These are phyloP conservation scores for Anhinga rufa DNA, from an alignment of 2,113 vertebrate species.

Conservation along the genomic window DNA sequence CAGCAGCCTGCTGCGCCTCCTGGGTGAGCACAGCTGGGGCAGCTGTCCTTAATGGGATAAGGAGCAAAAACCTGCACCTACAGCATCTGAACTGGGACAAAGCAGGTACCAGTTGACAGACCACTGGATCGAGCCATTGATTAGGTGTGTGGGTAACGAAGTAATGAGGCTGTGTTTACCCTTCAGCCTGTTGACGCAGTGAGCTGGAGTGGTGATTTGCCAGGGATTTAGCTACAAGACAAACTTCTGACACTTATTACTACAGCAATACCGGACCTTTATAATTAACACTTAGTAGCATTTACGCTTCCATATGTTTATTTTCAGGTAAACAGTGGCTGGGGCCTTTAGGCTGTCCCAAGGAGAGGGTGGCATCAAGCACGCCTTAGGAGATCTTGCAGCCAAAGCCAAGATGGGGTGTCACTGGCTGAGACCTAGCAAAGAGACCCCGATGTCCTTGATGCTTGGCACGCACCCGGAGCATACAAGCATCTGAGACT, in stretches of 20 bases:
- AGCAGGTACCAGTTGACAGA: not conserved
- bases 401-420: not conserved
- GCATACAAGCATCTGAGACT: not conserved
- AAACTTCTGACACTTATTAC: not conserved
- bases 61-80: conserved; percentile 60
- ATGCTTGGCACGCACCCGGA: not conserved
- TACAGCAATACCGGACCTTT: not conserved
- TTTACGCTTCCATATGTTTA: not conserved
- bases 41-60: conserved; percentile 63
- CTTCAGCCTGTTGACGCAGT: not conserved
- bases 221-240: not conserved
- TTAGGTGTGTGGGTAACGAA: not conserved
- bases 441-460: not conserved
- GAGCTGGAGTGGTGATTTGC: not conserved
- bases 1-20: conserved; percentile 27
- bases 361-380: not conserved
- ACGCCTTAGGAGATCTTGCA: fast-evolving
- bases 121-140: not conserved
- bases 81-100: not conserved
- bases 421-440: not conserved
- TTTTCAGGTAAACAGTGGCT: not conserved
- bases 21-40: conserved; percentile 76
- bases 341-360: not conserved
- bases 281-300: not conserved
- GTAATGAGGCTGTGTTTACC: not conserved